Evolutionary conservation across 2,797 vertebrate genomes (phyloP).

Genomic region (Dipus sagitta): DNA sequence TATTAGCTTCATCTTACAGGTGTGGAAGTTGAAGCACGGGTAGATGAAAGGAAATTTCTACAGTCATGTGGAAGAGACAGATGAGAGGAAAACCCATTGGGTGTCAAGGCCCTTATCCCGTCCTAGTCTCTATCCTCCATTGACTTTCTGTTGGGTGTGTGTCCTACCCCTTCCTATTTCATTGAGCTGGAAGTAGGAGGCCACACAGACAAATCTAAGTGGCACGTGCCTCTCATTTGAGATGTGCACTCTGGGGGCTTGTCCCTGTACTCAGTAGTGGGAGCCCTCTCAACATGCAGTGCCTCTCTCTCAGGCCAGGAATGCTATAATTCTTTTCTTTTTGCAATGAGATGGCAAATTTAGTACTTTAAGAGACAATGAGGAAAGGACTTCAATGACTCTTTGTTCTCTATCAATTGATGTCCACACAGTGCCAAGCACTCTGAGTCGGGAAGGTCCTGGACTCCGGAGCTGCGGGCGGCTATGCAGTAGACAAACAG

Average conservation of each 20-base stretch:
- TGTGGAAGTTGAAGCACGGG: not conserved
- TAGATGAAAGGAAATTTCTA: not conserved
- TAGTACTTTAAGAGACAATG: not conserved
- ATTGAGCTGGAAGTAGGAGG: not conserved
- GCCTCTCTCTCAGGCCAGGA: not conserved
- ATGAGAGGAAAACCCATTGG: not conserved
- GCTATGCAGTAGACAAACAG: not conserved
- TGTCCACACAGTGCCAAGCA: not conserved
- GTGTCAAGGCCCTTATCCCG: not conserved
- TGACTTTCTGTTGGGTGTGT: not conserved
- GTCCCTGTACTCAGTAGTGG: not conserved
- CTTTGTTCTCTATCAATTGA: not conserved
- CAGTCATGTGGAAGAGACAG: not conserved
- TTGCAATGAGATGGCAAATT: not conserved
- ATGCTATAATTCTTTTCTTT: not conserved
- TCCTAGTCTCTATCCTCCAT: not conserved
- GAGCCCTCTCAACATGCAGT: not conserved
- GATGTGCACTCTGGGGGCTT: not conserved
- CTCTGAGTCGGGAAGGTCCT: not conserved
- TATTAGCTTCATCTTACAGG: not conserved
- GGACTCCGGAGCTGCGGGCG: not conserved
- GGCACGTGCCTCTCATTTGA: not conserved
- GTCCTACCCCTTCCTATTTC: not conserved
- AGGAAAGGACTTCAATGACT: not conserved
- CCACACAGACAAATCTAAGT: not conserved